Conservation (phyloP, 2,888 invertebrate species). For the Microchrysa polita region DNA sequence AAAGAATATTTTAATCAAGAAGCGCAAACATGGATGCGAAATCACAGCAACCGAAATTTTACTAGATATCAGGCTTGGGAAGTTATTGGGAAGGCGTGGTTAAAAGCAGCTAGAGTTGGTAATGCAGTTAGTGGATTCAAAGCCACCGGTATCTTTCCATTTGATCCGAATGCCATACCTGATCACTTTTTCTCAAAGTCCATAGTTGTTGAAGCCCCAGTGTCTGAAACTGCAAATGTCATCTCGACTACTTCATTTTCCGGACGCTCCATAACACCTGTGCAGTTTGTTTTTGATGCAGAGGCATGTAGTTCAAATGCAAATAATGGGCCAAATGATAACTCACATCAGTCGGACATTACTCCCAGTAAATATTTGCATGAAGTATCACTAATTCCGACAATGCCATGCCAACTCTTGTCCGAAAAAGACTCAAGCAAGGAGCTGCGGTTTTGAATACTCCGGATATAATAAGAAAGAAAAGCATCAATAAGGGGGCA, state of each 20-base stretch:
- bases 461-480: too few relatives aligned
- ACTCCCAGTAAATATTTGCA: not conserved
- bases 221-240: not conserved
- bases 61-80: not conserved
- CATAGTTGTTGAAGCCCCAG: not conserved
- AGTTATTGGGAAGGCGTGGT: slow-evolving; percentile 2
- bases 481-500: too few relatives aligned
- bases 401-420: too few relatives aligned
- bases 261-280: slow-evolving; percentile 1
- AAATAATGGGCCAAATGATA: not conserved
- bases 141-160: not conserved
- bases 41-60: slow-evolving; percentile 6
- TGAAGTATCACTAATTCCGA: too few relatives aligned
- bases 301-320: not conserved
- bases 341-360: not conserved
- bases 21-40: not conserved
- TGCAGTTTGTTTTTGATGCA: not conserved
- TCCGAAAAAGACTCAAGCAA: too few relatives aligned
- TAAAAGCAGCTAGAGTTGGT: not conserved
- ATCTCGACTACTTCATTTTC: not conserved
- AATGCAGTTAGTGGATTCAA: not conserved
- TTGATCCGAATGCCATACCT: not conserved
- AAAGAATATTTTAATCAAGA: too few relatives aligned
- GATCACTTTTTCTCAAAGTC: not conserved
- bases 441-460: too few relatives aligned